A percentile compares a stretch with the other conserved stretches of the same genome.
Conservation (phyloP, 1,140 invertebrate genomes). For the Pogonomyrmex barbatus region DNA sequence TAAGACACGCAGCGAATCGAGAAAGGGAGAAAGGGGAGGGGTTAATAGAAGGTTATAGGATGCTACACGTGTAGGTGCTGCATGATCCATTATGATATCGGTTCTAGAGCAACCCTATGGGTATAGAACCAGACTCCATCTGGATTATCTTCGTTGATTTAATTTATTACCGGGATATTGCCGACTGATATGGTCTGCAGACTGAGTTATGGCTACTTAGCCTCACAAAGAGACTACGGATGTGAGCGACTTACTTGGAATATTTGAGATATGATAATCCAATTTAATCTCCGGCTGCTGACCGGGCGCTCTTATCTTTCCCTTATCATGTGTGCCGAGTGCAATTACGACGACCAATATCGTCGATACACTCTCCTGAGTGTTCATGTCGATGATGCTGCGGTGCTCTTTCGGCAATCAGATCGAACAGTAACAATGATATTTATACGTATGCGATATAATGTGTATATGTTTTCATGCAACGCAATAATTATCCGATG, state of each 20-base stretch:
- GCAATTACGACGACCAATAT: conserved; percentile 53
- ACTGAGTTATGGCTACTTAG: conserved; percentile 80
- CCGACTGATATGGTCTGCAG: conserved; percentile 76
- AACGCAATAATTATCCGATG: background rate
- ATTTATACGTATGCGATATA: background rate
- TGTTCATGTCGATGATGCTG: background rate
- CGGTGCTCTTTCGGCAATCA: background rate
- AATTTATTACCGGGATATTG: conserved; percentile 84
- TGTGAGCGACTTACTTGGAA: conserved; percentile 71
- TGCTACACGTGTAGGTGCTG: conserved; percentile 24
- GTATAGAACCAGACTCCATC: conserved; percentile 78
- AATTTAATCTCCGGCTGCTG: conserved; percentile 59
- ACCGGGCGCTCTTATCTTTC: conserved; percentile 64
- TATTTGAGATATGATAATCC: conserved; percentile 72
- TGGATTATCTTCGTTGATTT: conserved; percentile 84
- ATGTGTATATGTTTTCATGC: background rate
- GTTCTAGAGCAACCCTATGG: conserved; percentile 75
- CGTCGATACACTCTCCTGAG: background rate
- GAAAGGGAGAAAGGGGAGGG: background rate
- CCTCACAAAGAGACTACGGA: conserved; percentile 70
- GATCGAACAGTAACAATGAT: background rate
- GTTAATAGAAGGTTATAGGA: conserved; percentile 38
- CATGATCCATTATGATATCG: conserved; percentile 79
- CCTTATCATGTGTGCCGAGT: conserved; percentile 62
- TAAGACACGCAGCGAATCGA: background rate